Base-by-base conservation (phyloP, 35 echinoderm and acorn worm species). In the Stichopus chloronotus region DNA sequence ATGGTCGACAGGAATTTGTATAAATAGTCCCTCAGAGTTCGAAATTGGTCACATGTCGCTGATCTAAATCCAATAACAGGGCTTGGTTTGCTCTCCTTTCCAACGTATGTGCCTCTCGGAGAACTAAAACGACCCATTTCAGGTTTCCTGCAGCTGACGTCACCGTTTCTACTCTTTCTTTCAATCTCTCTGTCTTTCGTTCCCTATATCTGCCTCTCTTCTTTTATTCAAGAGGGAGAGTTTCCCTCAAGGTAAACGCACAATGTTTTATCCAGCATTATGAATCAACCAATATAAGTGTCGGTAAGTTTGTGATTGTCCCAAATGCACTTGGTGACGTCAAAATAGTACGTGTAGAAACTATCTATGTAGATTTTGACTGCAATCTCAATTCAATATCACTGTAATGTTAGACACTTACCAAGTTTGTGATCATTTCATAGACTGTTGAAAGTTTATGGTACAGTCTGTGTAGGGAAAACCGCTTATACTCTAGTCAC, bases 291-390 rank as follows among this genome's bases (percentile, higher is more conserved):
- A 19, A 43, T 43, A 74, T 14, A 74, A 74, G 19, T 74, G 69
- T 74, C 69, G 69, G 69, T n/a, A 74, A 7, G 7, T 74, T 74
- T 74, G 69, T 74, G 69, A 19, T 74, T 74, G 69, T 20, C 69
- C 69, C 69, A 74, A 74, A 74, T 74, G 69, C 69, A 74, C 69
- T 74, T 74, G 22, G 7, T 74, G 69, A 74, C 69, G 69, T 74
- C 69, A 74, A 16, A n/a, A 74, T 74, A 7, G 69, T 20, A 74
- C 22, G 8, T 74, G 69, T 74, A 19, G 17, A 20, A 20, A 74
- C 69, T 16, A 21, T 7, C 69, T 74, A 43, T 43, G 30, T 43
- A 43, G 30, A 43, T 43, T 43, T 43, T 43, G 30, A 43, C 30
- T 43, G 30, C 30, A 43, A 43, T 43, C 30, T 43, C 30, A 43